Evolutionary conservation across 2,113 vertebrate species (phyloP), one percentile per base, ranked within the genome.

Genomic region (Panthera uncia): DNA sequence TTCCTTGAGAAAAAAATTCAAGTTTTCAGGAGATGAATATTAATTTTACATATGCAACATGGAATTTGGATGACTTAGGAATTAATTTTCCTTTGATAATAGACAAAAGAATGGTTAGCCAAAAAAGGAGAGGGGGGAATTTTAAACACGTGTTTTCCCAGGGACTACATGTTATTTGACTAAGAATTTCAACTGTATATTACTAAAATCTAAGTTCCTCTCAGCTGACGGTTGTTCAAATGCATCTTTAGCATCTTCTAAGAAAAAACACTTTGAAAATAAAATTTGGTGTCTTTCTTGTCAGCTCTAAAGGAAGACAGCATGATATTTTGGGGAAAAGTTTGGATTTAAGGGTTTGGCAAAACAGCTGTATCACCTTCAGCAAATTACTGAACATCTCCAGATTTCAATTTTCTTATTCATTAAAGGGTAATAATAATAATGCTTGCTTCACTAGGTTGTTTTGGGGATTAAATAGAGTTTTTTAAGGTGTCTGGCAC

Each of bases 1-100:
- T 96, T 74, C 93, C 65, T 91, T 73, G 14, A 68, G 73, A 76
- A 78, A 78, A 89, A 86, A 97, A 96, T 97, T 96, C 86, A 97
- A 23, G 31, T 66, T 84, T 84, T 92, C 45, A 97, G 52, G 52
- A 86, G 94, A 52, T 78, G 57, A 38, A 61, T 74, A 61, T 76
- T 91, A 0, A 71, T 93, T 68, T 38, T 80, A 31, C 97, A 23
- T 19, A 4, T 14, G 80, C 78, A 88, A 19, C 13, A 85, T 91
- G 80, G 31, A 94, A 82, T 10, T 96, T 52, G 91, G 27, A 84
- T 71, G 83, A 89, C 95, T 96, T 91, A 66, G 2, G 50, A 89
- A 31, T 87, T 71, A 82, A 55, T 97, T 41, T 41, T 21, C 4
- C 65, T 94, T 86, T 41, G 33, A 97, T 95, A 92, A 18, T 79